A percentile compares a stretch with the other conserved stretches of the same genome.
Evolutionary conservation across 2,113 vertebrate genomes (phyloP).

Genomic region (Xenopus laevis): DNA sequence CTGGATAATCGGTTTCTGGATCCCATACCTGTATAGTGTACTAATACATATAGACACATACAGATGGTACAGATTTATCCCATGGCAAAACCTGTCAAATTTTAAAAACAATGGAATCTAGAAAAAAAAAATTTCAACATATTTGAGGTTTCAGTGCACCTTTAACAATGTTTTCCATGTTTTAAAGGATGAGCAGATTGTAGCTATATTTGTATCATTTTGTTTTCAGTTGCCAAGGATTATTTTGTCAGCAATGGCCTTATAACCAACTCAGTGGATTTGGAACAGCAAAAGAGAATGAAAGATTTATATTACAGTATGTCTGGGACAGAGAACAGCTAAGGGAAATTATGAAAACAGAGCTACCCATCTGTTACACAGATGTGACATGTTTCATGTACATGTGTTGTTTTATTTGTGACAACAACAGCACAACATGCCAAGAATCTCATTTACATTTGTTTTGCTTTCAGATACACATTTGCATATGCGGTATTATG

Average conservation of each 20-base stretch:
- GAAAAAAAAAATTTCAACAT: too few relatives aligned
- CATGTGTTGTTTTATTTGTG: constrained; percentile 15
- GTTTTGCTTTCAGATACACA: constrained; percentile 25
- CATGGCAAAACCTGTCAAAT: too few relatives aligned
- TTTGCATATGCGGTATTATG: constrained; percentile 17
- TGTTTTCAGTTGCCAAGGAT: constrained; percentile 8
- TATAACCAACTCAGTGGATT: constrained; percentile 19
- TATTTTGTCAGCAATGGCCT: constrained; percentile 21
- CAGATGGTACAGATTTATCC: too few relatives aligned
- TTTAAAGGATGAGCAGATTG: neutral
- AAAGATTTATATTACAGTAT: constrained; percentile 5
- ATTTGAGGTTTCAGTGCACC: too few relatives aligned
- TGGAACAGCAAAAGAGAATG: constrained; percentile 29
- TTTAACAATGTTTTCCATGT: neutral
- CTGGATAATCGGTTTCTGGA: too few relatives aligned
- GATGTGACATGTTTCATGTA: constrained; percentile 37
- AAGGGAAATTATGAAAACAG: constrained; percentile 24
- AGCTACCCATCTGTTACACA: constrained; percentile 37
- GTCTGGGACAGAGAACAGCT: constrained; percentile 24
- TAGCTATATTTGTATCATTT: constrained; percentile 15
- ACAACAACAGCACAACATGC: constrained; percentile 16
- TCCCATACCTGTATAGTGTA: too few relatives aligned
- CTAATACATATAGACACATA: too few relatives aligned
- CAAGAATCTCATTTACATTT: constrained; percentile 24
- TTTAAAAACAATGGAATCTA: too few relatives aligned